These are phyloP conservation scores for Gephyroberyx darwinii DNA, from an alignment of 2,797 vertebrate species.

Conservation along the genomic window DNA sequence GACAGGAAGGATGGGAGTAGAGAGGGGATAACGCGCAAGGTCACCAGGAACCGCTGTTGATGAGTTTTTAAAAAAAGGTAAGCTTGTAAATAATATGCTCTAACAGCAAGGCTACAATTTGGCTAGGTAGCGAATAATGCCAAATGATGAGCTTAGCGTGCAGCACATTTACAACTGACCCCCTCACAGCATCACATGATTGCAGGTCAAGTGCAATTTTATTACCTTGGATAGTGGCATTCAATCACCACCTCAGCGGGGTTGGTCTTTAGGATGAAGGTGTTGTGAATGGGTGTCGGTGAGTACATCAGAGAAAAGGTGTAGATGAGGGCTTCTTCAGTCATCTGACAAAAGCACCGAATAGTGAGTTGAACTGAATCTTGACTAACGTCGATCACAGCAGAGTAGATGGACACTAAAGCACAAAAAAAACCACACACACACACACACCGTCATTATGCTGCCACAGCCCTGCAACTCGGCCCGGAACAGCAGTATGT, in stretches of 20 bases:
- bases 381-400: neutral
- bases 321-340: conserved; percentile 68
- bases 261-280: conserved; percentile 67
- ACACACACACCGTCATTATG: conserved; percentile 36
- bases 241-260: conserved; percentile 61
- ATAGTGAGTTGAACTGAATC: neutral
- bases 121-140: neutral
- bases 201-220: neutral
- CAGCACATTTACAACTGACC: neutral
- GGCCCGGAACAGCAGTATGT: conserved; percentile 58
- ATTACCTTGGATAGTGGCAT: conserved; percentile 76
- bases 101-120: neutral
- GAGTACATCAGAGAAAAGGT: conserved; percentile 64
- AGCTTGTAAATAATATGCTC: too few species aligned
- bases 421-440: rapidly evolving
- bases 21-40: too few species aligned
- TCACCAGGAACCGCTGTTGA: too few species aligned
- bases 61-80: too few species aligned
- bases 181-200: neutral
- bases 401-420: neutral
- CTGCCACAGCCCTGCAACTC: conserved; percentile 69
- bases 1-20: too few species aligned
- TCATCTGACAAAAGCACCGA: conserved; percentile 57
- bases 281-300: conserved; percentile 51
- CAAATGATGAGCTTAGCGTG: neutral